Evolutionary conservation across 2,797 vertebrate species (phyloP).

Genomic region (Urocyon cinereoargenteus): DNA sequence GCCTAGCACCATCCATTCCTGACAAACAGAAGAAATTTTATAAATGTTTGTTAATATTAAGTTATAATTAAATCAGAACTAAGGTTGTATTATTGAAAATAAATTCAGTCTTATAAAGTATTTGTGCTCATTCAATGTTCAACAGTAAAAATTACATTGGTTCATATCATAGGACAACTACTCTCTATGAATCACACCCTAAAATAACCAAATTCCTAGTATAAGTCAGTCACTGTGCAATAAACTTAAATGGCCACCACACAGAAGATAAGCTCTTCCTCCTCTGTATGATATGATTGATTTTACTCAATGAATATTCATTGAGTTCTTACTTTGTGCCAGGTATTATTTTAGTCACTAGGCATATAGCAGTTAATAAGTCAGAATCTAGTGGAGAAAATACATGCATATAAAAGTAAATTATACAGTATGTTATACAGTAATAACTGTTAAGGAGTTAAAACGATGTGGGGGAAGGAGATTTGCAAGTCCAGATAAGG

Average conservation of each 20-base stretch:
- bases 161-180: not conserved
- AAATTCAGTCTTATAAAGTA: not conserved
- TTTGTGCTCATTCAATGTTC: not conserved
- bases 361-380: not conserved
- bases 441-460: not conserved
- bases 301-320: conserved; percentile 20
- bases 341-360: not conserved
- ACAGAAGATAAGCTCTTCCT: not conserved
- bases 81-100: not conserved
- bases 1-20: not conserved
- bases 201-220: not conserved
- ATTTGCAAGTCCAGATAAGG: not conserved
- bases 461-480: not conserved
- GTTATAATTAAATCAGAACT: conserved; percentile 45
- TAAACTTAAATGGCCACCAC: not conserved
- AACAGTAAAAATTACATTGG: conserved; percentile 5
- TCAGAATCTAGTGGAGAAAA: not conserved
- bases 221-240: not conserved
- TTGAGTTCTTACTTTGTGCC: not conserved
- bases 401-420: not conserved
- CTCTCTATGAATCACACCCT: not conserved
- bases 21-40: not conserved
- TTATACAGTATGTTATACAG: not conserved
- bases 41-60: conserved; percentile 37
- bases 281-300: not conserved